A percentile compares a stretch with the other conserved stretches of the same genome.
Conservation (phyloP, 2,888 invertebrate genomes). For the Ophion slaviceki region DNA sequence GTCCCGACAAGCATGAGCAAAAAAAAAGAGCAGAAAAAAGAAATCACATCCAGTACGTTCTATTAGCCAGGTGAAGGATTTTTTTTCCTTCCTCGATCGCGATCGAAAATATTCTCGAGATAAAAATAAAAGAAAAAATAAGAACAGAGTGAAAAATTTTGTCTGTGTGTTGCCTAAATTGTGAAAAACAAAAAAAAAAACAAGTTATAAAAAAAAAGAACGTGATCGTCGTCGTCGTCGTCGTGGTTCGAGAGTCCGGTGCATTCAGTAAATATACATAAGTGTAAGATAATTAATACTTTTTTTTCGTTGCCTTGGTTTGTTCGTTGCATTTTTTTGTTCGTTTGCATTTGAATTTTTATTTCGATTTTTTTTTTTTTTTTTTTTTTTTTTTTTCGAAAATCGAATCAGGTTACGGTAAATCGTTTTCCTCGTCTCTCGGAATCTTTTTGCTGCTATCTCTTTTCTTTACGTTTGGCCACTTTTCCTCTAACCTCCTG, state of each 20-base stretch:
- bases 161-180: slow-evolving; percentile 8
- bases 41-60: slow-evolving; percentile 45
- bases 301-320: slow-evolving; percentile 23
- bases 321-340: slow-evolving; percentile 43
- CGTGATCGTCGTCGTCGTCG: slow-evolving; percentile 73
- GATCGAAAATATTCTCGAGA: not conserved
- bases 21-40: slow-evolving; percentile 13
- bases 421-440: slow-evolving; percentile 16
- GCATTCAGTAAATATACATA: slow-evolving; percentile 74
- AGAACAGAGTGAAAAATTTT: slow-evolving; percentile 31
- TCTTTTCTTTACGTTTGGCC: slow-evolving; percentile 8
- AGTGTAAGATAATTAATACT: slow-evolving; percentile 64
- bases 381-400: slow-evolving; percentile 36
- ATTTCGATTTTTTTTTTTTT: slow-evolving; percentile 35
- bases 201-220: slow-evolving; percentile 48
- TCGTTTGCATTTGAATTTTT: not conserved
- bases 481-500: slow-evolving; percentile 5
- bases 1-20: slow-evolving; percentile 5
- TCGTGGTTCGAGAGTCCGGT: slow-evolving; percentile 74
- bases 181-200: not conserved
- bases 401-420: slow-evolving; percentile 41
- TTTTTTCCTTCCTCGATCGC: slow-evolving; percentile 2
- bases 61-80: slow-evolving; percentile 64
- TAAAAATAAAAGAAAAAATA: not conserved
- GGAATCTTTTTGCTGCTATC: not conserved